Evolutionary conservation across 2,888 invertebrate genomes (phyloP).

Genomic region (Acrobasis consociella): DNA sequence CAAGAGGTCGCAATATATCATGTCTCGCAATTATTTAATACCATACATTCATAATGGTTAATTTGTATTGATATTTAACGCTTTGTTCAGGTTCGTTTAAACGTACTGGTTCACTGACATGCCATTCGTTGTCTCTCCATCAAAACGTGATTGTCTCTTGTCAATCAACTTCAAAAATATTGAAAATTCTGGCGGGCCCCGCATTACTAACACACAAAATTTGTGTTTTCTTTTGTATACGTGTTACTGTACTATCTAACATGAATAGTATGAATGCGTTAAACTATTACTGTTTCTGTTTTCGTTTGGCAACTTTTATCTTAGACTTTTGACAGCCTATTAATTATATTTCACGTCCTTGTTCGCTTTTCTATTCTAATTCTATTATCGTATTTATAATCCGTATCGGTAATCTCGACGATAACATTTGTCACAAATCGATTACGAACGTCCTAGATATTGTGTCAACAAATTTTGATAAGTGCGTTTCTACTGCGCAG

Average conservation of each 20-base stretch:
- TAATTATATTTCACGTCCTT: constrained; percentile 36
- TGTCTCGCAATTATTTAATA: constrained; percentile 10
- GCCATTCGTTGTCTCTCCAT: constrained; percentile 45
- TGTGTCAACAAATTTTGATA: constrained; percentile 19
- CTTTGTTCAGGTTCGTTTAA: constrained; percentile 19
- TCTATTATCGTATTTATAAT: constrained; percentile 12
- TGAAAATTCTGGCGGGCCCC: constrained; percentile 39
- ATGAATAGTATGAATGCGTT: background rate
- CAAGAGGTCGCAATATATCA: constrained; percentile 20
- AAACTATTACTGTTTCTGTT: constrained; percentile 23
- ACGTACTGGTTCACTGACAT: constrained; percentile 52
- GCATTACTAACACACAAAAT: constrained; percentile 52
- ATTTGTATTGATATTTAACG: constrained; percentile 19
- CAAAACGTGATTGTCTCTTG: constrained; percentile 55
- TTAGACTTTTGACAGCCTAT: constrained; percentile 42
- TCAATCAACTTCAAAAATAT: constrained; percentile 50
- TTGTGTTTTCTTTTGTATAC: constrained; percentile 36
- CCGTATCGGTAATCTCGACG: constrained; percentile 17
- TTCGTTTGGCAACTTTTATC: constrained; percentile 38
- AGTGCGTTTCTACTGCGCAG: constrained; percentile 22
- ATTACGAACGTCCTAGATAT: constrained; percentile 24
- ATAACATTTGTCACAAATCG: constrained; percentile 19
- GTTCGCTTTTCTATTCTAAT: constrained; percentile 7
- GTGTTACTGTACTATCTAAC: too few species aligned
- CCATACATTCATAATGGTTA: constrained; percentile 18